Base-by-base conservation (phyloP, 2,113 vertebrate genomes). In the Oryzias celebensis region DNA sequence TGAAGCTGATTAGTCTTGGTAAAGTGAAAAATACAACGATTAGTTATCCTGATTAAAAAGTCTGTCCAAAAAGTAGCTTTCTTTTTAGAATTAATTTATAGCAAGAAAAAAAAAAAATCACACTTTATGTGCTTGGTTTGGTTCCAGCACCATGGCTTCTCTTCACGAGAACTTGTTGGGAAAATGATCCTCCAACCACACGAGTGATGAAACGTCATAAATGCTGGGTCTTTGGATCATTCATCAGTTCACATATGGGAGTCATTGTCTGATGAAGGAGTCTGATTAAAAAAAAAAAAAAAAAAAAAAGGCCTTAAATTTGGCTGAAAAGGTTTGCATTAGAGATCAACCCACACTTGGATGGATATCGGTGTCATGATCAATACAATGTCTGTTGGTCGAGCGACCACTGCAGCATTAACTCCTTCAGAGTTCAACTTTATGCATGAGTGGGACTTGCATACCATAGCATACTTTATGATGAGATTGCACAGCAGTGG, bases 381-480 rank as follows among this genome's bases (percentile, higher is more conserved):
- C 68, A 52, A 77, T 66, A 59, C 12, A 44, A 65, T 41, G 62
- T 78, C 77, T 76, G 75, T 68, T 65, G 73, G 63, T 78, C 68
- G 75, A 72, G 58, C 77, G 52, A 73, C 66, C 66, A 31, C 62
- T 26, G 68, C 67, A 36, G 51, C 68, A 47, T 56, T 50, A 56
- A 41, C 58, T 62, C 63, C 63, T 58, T 77, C 26, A 44, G 67
- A 77, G 59, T 78, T 68, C 73, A 78, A 75, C 81, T 81, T 86
- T 80, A 81, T 83, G 80, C 88, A 80, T 75, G 82, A 87, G 61
- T 63, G 70, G 75, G 63, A 46, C 69, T 68, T 70, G 81, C 82
- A 83, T 73, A 84, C 77, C 77, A 75, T 69, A 78, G 81, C 73
- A 74, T 70, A 48, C 76, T 82, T 81, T 82, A 80, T 80, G 55